Evolutionary conservation across 1,140 invertebrate species (phyloP).

Genomic region (Heliothis subflexa): DNA sequence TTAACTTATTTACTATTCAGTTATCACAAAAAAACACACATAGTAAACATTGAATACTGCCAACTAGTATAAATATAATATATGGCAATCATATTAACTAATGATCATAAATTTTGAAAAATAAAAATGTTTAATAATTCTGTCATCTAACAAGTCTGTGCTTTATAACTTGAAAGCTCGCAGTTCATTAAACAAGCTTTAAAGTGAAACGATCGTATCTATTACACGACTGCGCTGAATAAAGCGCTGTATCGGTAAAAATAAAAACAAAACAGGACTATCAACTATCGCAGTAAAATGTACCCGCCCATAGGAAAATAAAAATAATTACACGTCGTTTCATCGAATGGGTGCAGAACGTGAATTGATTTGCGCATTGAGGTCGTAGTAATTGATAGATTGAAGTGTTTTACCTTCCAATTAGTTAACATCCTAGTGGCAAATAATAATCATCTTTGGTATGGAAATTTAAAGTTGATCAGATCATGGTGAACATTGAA

Average conservation of each 20-base stretch:
- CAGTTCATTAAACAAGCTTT: slow-evolving; percentile 5
- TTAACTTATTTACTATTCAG: neutral
- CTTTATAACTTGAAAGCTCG: neutral
- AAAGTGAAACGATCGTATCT: slow-evolving; percentile 1
- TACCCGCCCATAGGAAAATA: neutral
- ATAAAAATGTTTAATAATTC: neutral
- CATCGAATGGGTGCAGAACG: neutral
- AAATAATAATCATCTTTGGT: too few species aligned
- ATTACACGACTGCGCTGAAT: neutral
- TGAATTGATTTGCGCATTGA: slow-evolving; percentile 10
- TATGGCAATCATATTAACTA: neutral
- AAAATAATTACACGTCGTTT: neutral
- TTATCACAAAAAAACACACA: neutral
- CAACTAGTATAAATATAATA: too few species aligned
- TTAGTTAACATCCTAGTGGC: too few species aligned
- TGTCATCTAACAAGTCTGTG: slow-evolving; percentile 11
- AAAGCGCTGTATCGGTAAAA: neutral
- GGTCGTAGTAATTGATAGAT: neutral
- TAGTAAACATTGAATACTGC: neutral
- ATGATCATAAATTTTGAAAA: too few species aligned
- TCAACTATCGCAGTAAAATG: slow-evolving; percentile 10
- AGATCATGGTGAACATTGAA: too few species aligned
- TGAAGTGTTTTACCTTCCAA: neutral
- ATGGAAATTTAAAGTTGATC: too few species aligned
- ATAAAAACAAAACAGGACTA: neutral